Conservation (phyloP, 2,888 invertebrate species). For the Drymonia ruficornis region DNA sequence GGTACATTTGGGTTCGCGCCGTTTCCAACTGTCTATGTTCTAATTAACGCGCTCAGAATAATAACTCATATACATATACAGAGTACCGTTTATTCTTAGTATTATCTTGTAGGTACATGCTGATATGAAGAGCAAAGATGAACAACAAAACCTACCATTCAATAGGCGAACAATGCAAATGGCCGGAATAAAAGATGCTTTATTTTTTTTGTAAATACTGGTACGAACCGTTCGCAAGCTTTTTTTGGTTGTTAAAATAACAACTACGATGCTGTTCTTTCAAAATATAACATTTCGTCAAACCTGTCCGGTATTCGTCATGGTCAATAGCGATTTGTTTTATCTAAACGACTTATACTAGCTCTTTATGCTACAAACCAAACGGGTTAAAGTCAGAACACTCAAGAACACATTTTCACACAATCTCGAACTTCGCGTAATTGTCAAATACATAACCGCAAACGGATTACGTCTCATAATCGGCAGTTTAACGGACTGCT, state of each 20-base stretch:
- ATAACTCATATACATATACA: conserved; percentile 10
- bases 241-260: no score
- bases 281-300: no score
- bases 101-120: conserved; percentile 3
- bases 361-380: not conserved
- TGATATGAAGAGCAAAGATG: conserved; percentile 4
- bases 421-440: conserved; percentile 23
- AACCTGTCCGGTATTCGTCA: not conserved
- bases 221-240: no score
- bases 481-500: conserved; percentile 10
- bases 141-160: conserved; percentile 2
- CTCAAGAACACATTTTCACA: conserved; percentile 23
- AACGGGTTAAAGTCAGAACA: conserved; percentile 17
- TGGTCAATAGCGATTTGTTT: not conserved
- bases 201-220: no score
- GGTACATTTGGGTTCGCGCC: conserved; percentile 34
- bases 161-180: not conserved
- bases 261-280: no score
- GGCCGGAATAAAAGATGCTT: not conserved
- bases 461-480: conserved; percentile 20
- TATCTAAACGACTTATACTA: not conserved
- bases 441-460: conserved; percentile 27
- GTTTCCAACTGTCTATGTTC: conserved; percentile 30
- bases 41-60: conserved; percentile 30
- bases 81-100: conserved; percentile 14